phyloP scores from a whole-genome alignment of 1,140 invertebrate genomes.

The Colletes latitarsis region DNA sequence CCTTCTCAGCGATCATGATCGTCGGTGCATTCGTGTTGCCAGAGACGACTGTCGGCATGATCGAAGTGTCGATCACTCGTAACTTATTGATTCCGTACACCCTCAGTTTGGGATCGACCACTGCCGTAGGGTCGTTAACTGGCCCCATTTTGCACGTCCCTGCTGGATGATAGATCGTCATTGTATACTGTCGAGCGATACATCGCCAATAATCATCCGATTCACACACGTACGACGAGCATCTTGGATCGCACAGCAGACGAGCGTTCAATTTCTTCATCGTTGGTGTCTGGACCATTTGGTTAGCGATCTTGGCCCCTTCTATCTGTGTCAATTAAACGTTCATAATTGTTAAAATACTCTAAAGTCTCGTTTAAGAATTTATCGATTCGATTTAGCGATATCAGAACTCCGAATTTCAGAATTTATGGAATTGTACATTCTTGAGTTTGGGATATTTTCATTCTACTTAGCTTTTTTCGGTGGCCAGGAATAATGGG shows the following conservation, averaged over 20 bases:
- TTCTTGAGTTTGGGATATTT: too few relatives aligned
- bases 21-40: slow-evolving; percentile 92
- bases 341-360: not conserved
- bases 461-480: too few relatives aligned
- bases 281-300: slow-evolving; percentile 83
- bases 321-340: slow-evolving; percentile 82
- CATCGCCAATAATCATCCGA: slow-evolving; percentile 88
- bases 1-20: slow-evolving; percentile 94
- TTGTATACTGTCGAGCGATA: slow-evolving; percentile 87
- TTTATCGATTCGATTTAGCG: too few relatives aligned
- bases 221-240: slow-evolving; percentile 81
- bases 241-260: slow-evolving; percentile 84
- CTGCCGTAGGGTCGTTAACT: slow-evolving; percentile 87
- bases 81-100: slow-evolving; percentile 90
- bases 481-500: too few relatives aligned
- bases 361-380: too few relatives aligned
- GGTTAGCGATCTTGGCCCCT: slow-evolving; percentile 86
- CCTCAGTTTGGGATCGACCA: slow-evolving; percentile 91
- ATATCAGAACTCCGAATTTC: too few relatives aligned
- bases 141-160: slow-evolving; percentile 97
- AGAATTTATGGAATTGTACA: too few relatives aligned
- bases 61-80: slow-evolving; percentile 92
- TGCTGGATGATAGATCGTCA: slow-evolving; percentile 92
- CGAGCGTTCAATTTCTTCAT: slow-evolving; percentile 85
- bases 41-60: slow-evolving; percentile 91